phyloP scores from a whole-genome alignment of 2,113 vertebrate species.

The Cinclus mexicanus region DNA sequence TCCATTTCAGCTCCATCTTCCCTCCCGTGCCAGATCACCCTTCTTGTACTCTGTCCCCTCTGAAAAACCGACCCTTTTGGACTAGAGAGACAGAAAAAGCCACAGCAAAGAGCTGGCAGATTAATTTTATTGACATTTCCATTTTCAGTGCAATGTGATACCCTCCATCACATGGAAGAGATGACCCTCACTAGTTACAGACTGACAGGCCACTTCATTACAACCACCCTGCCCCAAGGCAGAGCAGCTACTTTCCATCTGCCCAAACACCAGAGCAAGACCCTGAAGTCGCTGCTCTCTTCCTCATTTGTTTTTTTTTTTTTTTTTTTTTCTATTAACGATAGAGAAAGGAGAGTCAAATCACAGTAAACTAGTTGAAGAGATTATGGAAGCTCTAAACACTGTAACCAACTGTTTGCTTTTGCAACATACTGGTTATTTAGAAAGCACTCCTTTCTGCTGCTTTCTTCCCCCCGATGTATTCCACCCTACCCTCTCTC shows the following conservation, averaged over 20 bases:
- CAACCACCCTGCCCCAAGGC: constrained; percentile 86
- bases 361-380: constrained; percentile 65
- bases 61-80: constrained; percentile 73
- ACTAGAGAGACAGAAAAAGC: constrained; percentile 77
- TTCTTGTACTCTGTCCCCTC: constrained; percentile 9
- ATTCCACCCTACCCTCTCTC: constrained; percentile 8
- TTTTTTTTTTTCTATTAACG: constrained; percentile 35
- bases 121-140: constrained; percentile 99
- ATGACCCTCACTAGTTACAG: constrained; percentile 95
- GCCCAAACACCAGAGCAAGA: constrained; percentile 90
- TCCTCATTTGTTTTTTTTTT: constrained; percentile 32
- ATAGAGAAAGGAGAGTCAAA: constrained; percentile 43
- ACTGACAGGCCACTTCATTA: constrained; percentile 99
- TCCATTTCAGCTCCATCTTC: constrained; percentile 44
- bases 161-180: constrained; percentile 87
- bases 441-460: not conserved
- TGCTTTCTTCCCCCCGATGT: not conserved
- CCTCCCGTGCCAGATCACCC: constrained; percentile 50
- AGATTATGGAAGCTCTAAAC: not conserved
- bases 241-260: constrained; percentile 85
- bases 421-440: constrained; percentile 3
- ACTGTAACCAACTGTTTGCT: constrained; percentile 3
- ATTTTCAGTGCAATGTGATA: constrained; percentile 99
- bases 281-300: constrained; percentile 77
- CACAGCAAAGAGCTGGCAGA: constrained; percentile 94